A percentile compares a stretch with the other conserved stretches of the same genome.
These are phyloP conservation scores for Tarsius wallacei DNA, from an alignment of 2,797 vertebrate genomes.

Conservation along the genomic window DNA sequence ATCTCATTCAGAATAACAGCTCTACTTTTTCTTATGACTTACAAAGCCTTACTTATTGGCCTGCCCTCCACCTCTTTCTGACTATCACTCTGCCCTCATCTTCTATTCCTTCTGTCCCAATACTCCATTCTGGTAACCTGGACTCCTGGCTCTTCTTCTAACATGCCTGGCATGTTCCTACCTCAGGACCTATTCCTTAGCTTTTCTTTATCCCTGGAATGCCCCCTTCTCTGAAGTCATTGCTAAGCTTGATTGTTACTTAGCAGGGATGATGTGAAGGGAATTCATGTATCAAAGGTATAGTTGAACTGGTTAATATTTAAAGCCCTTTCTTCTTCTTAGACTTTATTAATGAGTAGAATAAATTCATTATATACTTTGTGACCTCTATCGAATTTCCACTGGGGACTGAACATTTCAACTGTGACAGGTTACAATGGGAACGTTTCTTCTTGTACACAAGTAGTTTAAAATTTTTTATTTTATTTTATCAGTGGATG, in stretches of 20 bases:
- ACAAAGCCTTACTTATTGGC: neutral
- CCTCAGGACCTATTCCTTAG: neutral
- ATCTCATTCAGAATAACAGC: neutral
- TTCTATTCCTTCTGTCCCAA: neutral
- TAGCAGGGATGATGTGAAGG: neutral
- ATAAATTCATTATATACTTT: neutral
- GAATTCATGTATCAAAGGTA: neutral
- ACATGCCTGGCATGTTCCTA: accelerated
- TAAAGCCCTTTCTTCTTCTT: neutral
- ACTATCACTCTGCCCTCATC: neutral
- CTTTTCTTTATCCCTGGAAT: accelerated
- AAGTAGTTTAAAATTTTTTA: neutral
- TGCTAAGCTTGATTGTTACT: neutral
- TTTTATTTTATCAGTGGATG: neutral
- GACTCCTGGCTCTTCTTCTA: neutral
- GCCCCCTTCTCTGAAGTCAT: neutral
- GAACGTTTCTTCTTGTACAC: neutral
- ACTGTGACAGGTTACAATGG: neutral
- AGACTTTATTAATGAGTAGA: neutral
- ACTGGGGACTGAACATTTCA: neutral
- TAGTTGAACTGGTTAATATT: neutral
- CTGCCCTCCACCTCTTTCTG: neutral
- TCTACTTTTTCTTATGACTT: neutral
- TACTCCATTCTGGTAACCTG: too few species aligned
- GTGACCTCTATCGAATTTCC: neutral